Evolutionary conservation across 2,797 vertebrate species (phyloP), one percentile per base, ranked within the genome.

Genomic region (Vespertilio murinus): DNA sequence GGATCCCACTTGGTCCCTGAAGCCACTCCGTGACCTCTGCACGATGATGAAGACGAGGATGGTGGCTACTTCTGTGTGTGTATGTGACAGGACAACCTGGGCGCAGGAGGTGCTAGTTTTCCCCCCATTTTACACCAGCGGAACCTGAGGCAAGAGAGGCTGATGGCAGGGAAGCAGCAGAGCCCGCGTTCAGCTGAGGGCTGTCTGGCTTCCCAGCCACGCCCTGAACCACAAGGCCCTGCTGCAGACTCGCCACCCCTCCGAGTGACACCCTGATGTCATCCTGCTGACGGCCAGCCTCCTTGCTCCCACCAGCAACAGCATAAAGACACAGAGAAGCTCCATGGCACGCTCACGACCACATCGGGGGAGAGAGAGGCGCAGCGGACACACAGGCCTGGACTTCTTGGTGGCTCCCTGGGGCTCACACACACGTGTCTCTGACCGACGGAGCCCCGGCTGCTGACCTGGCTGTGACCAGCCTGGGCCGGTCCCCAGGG

Each of bases 401-500:
- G 45, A 38, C 22, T 33, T 80, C 4, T 30, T 1, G 18, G 20
- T 6, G 75, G 40, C 59, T 42, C 13, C 11, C 78, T 40, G 8
- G 22, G 23, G 65, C 40, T 14, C 45, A 47, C 45, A 88, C 49
- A 35, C 30, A 10, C 0, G 2, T 23, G 16, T 17, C 30, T 91
- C 65, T 87, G 56, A 75, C 3, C 5, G 25, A 59, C 3, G 10
- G 22, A 23, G 40, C 8, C 73, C 52, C 79, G 25, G 40, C 47
- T 93, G 20, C 75, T 30, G 70, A 38, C 28, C 8, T 33, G 61
- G 52, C 42, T 16, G 45, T 2, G n/a, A 12, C 45, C 59, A 28
- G 61, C 70, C 69, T 79, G 64, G 74, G n/a, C 49, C 56, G 47
- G 64, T 93, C 77, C 83, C 64, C 3, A 35, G 94, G 94, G 94